These are phyloP conservation scores for Pedionomus torquatus DNA, from an alignment of 2,113 vertebrate species.

Conservation along the genomic window DNA sequence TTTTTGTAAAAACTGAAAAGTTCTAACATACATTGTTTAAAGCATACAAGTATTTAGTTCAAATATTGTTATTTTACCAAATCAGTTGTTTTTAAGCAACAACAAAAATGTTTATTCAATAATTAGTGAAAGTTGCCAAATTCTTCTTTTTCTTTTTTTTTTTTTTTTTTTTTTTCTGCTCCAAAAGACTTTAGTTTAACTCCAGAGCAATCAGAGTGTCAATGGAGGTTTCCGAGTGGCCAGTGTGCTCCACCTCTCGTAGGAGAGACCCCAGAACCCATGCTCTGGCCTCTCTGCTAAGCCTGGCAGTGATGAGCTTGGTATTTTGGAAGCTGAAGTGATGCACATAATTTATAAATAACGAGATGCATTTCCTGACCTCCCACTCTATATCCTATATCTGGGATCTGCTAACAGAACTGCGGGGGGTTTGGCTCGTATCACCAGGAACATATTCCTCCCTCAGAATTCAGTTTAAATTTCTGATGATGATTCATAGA, in stretches of 20 bases:
- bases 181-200: background rate
- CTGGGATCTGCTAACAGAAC: background rate
- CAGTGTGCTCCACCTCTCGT: rapidly evolving
- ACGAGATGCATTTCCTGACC: background rate
- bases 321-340: background rate
- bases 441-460: background rate
- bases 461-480: background rate
- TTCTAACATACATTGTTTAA: background rate
- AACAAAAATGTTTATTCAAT: background rate
- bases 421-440: background rate
- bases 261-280: background rate
- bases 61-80: background rate
- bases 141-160: background rate
- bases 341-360: background rate
- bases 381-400: background rate
- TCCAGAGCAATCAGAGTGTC: background rate
- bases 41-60: background rate
- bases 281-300: background rate
- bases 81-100: background rate
- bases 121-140: background rate
- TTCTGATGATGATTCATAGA: background rate
- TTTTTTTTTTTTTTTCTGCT: background rate
- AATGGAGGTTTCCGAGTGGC: background rate
- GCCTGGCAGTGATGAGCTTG: background rate
- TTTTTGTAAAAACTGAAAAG: background rate